phyloP scores from a whole-genome alignment of 2,113 vertebrate genomes.

The Paratilapia polleni region DNA sequence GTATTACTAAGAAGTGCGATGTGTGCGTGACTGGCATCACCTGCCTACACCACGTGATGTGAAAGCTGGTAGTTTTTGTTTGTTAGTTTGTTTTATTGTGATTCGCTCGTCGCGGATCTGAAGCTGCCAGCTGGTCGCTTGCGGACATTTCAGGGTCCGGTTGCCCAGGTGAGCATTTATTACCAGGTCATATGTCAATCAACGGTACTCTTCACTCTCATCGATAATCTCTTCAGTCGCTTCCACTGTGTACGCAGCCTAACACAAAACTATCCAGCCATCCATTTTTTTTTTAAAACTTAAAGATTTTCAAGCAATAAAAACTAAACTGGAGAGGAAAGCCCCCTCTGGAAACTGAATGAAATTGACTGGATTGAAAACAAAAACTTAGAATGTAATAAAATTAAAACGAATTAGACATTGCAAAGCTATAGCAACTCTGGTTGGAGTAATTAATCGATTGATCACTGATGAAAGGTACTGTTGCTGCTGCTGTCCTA shows the following conservation, averaged over 20 bases:
- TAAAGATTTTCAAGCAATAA: neutral
- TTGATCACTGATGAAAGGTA: neutral
- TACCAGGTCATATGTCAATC: no score
- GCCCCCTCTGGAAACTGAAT: neutral
- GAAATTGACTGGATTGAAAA: neutral
- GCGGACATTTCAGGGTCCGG: no score
- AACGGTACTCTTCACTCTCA: no score
- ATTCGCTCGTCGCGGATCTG: no score
- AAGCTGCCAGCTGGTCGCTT: no score
- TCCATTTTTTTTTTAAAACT: neutral
- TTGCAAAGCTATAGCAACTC: neutral
- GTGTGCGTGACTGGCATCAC: neutral
- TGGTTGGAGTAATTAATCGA: neutral
- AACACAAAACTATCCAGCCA: no score
- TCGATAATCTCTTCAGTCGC: no score
- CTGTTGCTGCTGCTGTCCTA: no score
- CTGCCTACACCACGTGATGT: neutral
- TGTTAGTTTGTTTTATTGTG: no score
- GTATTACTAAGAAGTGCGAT: neutral
- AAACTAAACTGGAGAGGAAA: neutral
- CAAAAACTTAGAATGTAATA: neutral
- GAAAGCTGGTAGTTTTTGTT: no score
- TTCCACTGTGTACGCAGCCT: no score
- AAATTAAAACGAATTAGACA: neutral
- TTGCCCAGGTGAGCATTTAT: no score